Base-by-base conservation (phyloP, 1,140 invertebrate species). In the Phymastichus coffea region DNA sequence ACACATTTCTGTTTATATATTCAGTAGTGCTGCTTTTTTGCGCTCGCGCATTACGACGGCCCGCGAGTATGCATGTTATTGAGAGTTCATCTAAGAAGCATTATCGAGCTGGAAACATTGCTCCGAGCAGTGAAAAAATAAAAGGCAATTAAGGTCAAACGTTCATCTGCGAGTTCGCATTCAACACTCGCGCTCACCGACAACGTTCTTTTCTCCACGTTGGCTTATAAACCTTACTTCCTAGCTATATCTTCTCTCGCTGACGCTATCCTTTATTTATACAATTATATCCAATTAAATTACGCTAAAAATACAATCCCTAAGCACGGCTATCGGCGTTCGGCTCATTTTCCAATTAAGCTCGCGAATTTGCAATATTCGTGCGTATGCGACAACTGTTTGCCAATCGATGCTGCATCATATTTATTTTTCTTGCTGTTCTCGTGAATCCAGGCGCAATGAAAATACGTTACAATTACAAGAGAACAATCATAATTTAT, bases 111-210 rank as follows among this genome's bases (percentile, higher is more conserved):
- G 14, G 47, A 49, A 49, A 17, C 14, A 2, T 22, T 35, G 17
- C 28, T 15, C 17, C 7, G 26, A 33, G 47, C 8, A 49, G 20
- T 26, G 33, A 49, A 49, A 33, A 33, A 19, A 22, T 19, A 49
- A 49, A 35, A 49, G 47, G 17, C 47, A 49, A 49, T 49, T 49
- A 19, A 35, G 28, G 47, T 35, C 47, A 35, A 35, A 19, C 26
- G 28, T n/a, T 35, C 28, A 49, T 49, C 26, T 35, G 47, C 17
- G 28, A 33, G 23, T 49, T 20, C 19, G 20, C 43, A 8, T 3
- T 10, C 15, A 46, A n/a, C n/a, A n/a, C 9, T n/a, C 46, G 9
- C 14, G 26, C n/a, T 10, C 19, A n/a, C n/a, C n/a, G 30, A 47
- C 4, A 26, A n/a, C 15, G 1, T 20, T 10, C 14, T 23, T 46